phyloP scores from a whole-genome alignment of 1,140 invertebrate genomes.

The Oncopeltus fasciatus region DNA sequence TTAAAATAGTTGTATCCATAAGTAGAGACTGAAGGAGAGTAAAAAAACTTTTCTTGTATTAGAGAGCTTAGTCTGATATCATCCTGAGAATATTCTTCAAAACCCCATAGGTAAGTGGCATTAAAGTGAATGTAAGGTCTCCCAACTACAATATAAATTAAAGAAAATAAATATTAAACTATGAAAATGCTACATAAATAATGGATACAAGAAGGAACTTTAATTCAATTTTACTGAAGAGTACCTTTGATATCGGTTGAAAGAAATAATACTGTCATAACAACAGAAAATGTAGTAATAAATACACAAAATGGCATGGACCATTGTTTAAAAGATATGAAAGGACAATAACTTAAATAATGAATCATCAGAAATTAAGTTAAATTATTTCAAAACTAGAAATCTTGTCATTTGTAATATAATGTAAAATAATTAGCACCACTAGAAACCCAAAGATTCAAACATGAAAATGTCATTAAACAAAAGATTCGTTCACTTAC shows the following conservation, averaged over 20 bases:
- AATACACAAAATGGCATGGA: conserved; percentile 19
- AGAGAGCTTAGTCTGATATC: conserved; percentile 6
- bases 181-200: not conserved
- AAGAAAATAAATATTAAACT: not conserved
- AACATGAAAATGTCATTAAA: too few species aligned
- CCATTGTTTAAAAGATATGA: conserved; percentile 3
- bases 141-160: not conserved
- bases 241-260: conserved; percentile 20
- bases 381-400: too few species aligned
- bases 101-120: conserved; percentile 7
- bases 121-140: conserved; percentile 6
- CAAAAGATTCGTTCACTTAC: too few species aligned
- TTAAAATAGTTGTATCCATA: too few species aligned
- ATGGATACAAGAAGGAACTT: not conserved
- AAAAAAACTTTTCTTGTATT: conserved; percentile 13
- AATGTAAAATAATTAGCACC: too few species aligned
- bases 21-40: not conserved
- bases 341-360: not conserved
- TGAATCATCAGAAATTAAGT: not conserved
- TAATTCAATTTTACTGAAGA: too few species aligned
- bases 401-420: too few species aligned
- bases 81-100: conserved; percentile 17
- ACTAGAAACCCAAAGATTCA: too few species aligned
- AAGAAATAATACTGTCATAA: conserved; percentile 19
- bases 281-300: conserved; percentile 20